phyloP scores from a whole-genome alignment of 1,140 invertebrate genomes.

The Samia ricini region DNA sequence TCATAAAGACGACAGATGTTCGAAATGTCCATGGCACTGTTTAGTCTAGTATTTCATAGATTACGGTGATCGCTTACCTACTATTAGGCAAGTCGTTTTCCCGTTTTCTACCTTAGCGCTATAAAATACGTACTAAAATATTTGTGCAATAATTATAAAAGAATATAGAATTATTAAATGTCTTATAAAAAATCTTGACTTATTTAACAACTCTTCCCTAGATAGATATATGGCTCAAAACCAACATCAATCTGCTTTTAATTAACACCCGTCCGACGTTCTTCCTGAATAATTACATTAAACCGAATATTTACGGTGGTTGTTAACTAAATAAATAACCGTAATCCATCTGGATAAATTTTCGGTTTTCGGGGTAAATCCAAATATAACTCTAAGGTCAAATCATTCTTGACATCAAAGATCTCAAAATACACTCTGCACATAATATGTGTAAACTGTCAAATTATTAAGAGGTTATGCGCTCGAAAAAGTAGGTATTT shows the following conservation, averaged over 20 bases:
- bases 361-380: background rate
- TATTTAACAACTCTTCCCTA: background rate
- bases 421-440: background rate
- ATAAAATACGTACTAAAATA: background rate
- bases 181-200: background rate
- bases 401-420: background rate
- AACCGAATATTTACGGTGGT: background rate
- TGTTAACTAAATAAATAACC: constrained; percentile 1
- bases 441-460: too few species aligned
- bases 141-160: background rate
- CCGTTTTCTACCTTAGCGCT: too few species aligned
- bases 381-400: background rate
- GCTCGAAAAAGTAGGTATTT: too few species aligned
- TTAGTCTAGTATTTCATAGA: too few species aligned
- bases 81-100: too few species aligned
- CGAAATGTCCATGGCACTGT: too few species aligned
- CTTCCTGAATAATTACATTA: constrained; percentile 1
- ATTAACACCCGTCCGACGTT: background rate
- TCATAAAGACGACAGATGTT: too few species aligned
- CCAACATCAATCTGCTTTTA: background rate
- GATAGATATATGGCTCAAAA: background rate
- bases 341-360: background rate
- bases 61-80: too few species aligned
- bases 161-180: background rate
- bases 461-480: too few species aligned